Conservation (phyloP, 2,797 vertebrate species). For the Intellagama lesueurii region DNA sequence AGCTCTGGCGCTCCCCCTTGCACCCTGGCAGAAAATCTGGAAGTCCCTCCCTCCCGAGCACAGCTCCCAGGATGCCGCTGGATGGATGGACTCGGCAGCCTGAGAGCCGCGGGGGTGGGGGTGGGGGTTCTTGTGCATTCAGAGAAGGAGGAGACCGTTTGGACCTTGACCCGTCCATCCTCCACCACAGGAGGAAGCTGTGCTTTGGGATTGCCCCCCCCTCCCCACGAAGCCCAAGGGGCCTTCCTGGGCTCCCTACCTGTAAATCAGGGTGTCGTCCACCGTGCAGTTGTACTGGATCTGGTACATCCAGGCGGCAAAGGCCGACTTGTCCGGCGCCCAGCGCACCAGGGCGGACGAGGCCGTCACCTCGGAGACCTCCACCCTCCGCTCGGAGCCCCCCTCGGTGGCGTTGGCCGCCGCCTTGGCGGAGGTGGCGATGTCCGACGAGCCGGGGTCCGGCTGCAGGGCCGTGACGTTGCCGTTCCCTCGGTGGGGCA, state of each 20-base stretch:
- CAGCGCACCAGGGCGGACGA: conserved; percentile 90
- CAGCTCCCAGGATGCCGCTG: too few species aligned
- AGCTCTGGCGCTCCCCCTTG: too few species aligned
- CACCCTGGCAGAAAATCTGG: too few species aligned
- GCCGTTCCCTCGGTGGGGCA: conserved; percentile 85
- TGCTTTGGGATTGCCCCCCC: background rate
- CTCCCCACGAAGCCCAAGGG: too few species aligned
- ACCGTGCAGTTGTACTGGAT: conserved; percentile 95
- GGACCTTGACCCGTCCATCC: background rate
- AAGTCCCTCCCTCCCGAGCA: too few species aligned
- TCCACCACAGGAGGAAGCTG: too few species aligned
- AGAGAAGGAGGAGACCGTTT: background rate
- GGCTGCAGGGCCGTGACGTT: conserved; percentile 67
- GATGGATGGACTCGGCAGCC: too few species aligned
- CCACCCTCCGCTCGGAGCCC: conserved; percentile 78
- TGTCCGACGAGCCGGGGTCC: conserved; percentile 77
- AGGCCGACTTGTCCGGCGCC: conserved; percentile 82
- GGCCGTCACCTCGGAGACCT: conserved; percentile 87
- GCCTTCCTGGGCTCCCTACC: conserved; percentile 77
- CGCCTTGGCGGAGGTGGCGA: conserved; percentile 81
- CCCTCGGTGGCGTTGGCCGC: conserved; percentile 76
- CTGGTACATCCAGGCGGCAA: conserved; percentile 93
- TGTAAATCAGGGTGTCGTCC: conserved; percentile 91
- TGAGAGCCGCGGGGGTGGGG: background rate
- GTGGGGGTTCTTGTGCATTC: too few species aligned